These are phyloP conservation scores for Melanotaenia nigrans DNA, from an alignment of 2,797 vertebrate genomes.

Conservation along the genomic window DNA sequence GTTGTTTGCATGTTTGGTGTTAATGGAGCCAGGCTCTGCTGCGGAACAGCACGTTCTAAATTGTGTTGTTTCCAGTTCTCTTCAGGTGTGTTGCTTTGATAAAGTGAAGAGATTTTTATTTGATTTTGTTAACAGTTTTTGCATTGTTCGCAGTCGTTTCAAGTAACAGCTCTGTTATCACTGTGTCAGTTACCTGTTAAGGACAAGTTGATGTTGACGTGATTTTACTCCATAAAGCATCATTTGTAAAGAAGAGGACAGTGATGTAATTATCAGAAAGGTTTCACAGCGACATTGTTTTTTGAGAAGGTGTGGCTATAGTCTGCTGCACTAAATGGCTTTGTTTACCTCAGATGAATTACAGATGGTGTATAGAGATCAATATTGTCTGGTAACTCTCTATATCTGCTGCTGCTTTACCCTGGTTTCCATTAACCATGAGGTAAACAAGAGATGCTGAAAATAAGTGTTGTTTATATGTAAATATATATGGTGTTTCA, in stretches of 20 bases:
- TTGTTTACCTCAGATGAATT: conserved; percentile 42
- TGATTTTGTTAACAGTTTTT: conserved; percentile 20
- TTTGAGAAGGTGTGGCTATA: conserved; percentile 20
- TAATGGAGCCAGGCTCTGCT: conserved; percentile 32
- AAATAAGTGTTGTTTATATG: conserved; percentile 64
- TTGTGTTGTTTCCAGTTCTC: conserved; percentile 39
- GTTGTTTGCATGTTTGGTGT: conserved; percentile 75
- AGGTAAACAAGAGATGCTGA: conserved; percentile 56
- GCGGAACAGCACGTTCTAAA: conserved; percentile 34
- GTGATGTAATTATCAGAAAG: conserved; percentile 4
- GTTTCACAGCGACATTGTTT: conserved; percentile 13
- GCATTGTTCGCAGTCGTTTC: conserved; percentile 40
- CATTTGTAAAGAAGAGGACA: background rate
- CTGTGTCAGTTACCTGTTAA: conserved; percentile 39
- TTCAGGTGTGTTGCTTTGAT: conserved; percentile 41
- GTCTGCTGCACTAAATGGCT: conserved; percentile 26
- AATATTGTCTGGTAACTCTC: conserved; percentile 46
- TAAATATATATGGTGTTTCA: conserved; percentile 66
- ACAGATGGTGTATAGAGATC: conserved; percentile 38
- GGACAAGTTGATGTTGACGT: conserved; percentile 35
- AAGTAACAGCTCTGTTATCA: conserved; percentile 45
- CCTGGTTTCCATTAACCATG: conserved; percentile 27
- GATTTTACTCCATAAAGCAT: conserved; percentile 18
- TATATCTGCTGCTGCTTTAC: conserved; percentile 39
- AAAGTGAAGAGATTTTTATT: conserved; percentile 24